Evolutionary conservation across 2,888 invertebrate species (phyloP).

Genomic region (Dolichomitus sp.): DNA sequence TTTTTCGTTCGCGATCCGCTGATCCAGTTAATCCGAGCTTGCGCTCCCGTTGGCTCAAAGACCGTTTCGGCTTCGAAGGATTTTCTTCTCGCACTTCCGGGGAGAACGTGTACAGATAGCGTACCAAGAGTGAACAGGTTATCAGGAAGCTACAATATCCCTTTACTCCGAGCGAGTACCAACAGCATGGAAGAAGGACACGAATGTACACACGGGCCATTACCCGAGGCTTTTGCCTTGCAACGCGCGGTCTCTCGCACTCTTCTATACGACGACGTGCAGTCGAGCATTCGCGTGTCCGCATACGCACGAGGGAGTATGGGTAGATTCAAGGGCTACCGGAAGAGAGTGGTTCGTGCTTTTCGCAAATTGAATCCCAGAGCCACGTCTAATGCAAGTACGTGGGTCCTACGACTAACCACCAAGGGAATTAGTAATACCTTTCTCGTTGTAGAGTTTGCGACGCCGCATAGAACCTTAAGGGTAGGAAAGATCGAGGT

Average conservation of each 20-base stretch:
- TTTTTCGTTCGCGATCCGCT: conserved; percentile 53
- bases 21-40: conserved; percentile 73
- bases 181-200: conserved; percentile 30
- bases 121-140: conserved; percentile 1
- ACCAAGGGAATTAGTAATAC: conserved; percentile 51
- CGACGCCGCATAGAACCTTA: conserved; percentile 22
- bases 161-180: conserved; percentile 23
- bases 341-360: conserved; percentile 51
- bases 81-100: conserved; percentile 42
- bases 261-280: conserved; percentile 32
- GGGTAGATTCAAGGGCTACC: conserved; percentile 11
- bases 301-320: conserved; percentile 24
- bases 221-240: conserved; percentile 59
- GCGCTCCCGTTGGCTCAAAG: conserved; percentile 69
- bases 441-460: conserved; percentile 31
- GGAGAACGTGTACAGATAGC: conserved; percentile 38
- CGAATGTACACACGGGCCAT: conserved; percentile 46
- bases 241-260: conserved; percentile 18
- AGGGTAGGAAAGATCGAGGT: conserved; percentile 3
- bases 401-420: conserved; percentile 36
- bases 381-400: conserved; percentile 36
- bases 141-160: conserved; percentile 10
- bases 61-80: conserved; percentile 60
- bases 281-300: conserved; percentile 41
- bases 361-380: conserved; percentile 62